A percentile compares a stretch with the other conserved stretches of the same genome.
Evolutionary conservation across 2,113 vertebrate genomes (phyloP).

Genomic region (Eptesicus fuscus): DNA sequence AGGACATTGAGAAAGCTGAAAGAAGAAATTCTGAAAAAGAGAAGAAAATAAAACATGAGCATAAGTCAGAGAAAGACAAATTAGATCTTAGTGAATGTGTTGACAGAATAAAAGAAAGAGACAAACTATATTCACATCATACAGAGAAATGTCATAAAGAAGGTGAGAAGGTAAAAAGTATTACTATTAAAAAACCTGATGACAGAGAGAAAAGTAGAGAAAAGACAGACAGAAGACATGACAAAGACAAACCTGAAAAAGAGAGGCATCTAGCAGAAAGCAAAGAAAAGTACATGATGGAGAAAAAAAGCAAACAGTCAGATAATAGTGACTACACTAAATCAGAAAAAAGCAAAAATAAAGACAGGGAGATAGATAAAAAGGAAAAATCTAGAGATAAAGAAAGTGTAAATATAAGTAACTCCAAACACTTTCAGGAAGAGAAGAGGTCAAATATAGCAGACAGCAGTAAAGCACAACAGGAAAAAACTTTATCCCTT

Average conservation of each 20-base stretch:
- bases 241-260: conserved; percentile 90
- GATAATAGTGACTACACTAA: conserved; percentile 89
- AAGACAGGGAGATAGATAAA: conserved; percentile 90
- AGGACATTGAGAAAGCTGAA: conserved; percentile 90
- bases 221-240: conserved; percentile 90
- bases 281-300: conserved; percentile 87
- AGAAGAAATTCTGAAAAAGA: conserved; percentile 93
- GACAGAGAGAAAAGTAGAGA: conserved; percentile 94
- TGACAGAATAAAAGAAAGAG: conserved; percentile 89
- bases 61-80: conserved; percentile 88
- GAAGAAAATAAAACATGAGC: conserved; percentile 91
- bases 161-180: conserved; percentile 89
- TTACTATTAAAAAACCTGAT: conserved; percentile 87
- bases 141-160: conserved; percentile 92
- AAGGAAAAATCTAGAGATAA: conserved; percentile 89
- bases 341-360: conserved; percentile 87
- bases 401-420: conserved; percentile 77
- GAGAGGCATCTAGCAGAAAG: conserved; percentile 87
- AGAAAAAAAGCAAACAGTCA: conserved; percentile 88
- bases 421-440: conserved; percentile 86
- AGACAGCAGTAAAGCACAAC: conserved; percentile 84
- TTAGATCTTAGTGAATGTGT: conserved; percentile 85
- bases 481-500: conserved; percentile 82
- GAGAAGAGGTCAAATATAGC: conserved; percentile 86
- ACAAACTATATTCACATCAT: conserved; percentile 81